These are phyloP conservation scores for Copsychus sechellarum DNA, from an alignment of 2,113 vertebrate species.

Conservation along the genomic window DNA sequence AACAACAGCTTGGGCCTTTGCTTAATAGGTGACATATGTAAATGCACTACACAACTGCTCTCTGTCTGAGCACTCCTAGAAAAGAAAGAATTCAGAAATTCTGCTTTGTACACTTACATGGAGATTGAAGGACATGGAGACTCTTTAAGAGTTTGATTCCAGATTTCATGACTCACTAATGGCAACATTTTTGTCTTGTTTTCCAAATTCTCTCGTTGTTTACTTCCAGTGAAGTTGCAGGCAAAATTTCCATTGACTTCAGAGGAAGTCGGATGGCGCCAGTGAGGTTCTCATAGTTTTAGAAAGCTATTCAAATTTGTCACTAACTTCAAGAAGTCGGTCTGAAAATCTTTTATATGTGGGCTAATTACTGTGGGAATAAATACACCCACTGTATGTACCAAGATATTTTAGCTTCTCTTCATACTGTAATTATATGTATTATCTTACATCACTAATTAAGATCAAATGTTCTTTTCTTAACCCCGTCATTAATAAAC, in stretches of 20 bases:
- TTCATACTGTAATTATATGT: neutral
- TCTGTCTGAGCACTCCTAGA: neutral
- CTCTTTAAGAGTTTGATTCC: neutral
- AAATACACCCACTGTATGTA: neutral
- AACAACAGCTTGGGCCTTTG: neutral
- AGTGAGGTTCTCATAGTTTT: neutral
- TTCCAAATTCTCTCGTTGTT: constrained; percentile 28
- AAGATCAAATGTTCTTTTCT: constrained; percentile 16
- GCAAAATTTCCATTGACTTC: constrained; percentile 40
- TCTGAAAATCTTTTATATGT: constrained; percentile 10
- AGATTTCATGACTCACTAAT: constrained; percentile 24
- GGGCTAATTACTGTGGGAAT: neutral
- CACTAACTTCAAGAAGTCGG: neutral
- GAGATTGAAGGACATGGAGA: neutral
- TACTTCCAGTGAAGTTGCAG: neutral
- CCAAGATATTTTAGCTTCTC: neutral
- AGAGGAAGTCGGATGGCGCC: constrained; percentile 25
- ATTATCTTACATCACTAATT: constrained; percentile 23
- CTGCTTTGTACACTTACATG: neutral
- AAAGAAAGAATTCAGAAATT: neutral
- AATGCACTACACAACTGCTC: neutral
- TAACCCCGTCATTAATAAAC: neutral
- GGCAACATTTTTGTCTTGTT: neutral
- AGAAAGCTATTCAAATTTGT: neutral
- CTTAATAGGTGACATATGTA: neutral